Percentiles rank a stretch among this genome's conserved stretches.
These are phyloP conservation scores for Prolemur simus DNA, from an alignment of 2,113 vertebrate genomes.

Conservation along the genomic window DNA sequence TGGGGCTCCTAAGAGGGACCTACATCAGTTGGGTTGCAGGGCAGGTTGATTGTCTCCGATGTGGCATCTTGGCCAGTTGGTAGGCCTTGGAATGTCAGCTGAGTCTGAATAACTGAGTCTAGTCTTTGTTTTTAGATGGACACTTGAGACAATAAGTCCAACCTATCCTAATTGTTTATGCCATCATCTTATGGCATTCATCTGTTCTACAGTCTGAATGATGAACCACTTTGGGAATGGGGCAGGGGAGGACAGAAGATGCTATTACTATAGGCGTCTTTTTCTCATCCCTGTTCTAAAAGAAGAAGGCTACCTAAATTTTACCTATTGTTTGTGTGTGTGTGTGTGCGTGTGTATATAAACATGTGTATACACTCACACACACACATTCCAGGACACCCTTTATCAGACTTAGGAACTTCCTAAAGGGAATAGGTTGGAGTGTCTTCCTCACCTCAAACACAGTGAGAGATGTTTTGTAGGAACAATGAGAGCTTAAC, in stretches of 20 bases:
- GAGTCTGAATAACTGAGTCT: neutral
- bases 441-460: neutral
- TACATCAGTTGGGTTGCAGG: neutral
- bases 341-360: rapidly evolving
- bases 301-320: neutral
- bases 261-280: neutral
- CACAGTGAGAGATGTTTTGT: neutral
- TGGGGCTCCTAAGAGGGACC: neutral
- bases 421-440: neutral
- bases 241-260: neutral
- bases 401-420: neutral
- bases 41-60: neutral
- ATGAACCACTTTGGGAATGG: neutral
- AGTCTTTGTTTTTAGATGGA: neutral
- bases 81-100: neutral
- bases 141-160: neutral
- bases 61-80: neutral
- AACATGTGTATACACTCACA: neutral
- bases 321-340: neutral
- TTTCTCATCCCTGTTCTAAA: neutral
- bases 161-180: neutral
- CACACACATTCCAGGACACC: neutral
- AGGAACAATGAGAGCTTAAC: neutral
- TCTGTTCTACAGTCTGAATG: neutral
- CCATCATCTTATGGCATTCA: neutral